Evolutionary conservation across 2,888 invertebrate genomes (phyloP).

Genomic region (Rosalia funebris): DNA sequence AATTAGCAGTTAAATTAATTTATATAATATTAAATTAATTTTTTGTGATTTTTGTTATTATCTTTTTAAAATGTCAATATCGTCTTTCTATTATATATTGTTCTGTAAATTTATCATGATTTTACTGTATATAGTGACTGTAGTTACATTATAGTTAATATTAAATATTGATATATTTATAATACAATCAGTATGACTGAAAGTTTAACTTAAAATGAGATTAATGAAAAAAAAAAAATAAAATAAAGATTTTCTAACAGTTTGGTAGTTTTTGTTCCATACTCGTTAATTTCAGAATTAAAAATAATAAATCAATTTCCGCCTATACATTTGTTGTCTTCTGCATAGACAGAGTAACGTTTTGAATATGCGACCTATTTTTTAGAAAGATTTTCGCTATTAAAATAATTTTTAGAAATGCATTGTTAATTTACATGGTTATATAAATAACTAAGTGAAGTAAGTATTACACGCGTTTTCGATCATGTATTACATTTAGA

Average conservation of each 20-base stretch:
- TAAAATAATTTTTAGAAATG: too few relatives aligned
- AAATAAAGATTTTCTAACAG: constrained; percentile 55
- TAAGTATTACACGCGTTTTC: too few relatives aligned
- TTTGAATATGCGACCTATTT: too few relatives aligned
- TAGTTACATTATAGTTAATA: constrained; percentile 60
- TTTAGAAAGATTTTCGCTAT: too few relatives aligned
- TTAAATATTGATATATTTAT: constrained; percentile 65
- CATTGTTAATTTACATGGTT: too few relatives aligned
- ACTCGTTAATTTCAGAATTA: too few relatives aligned
- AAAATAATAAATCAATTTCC: too few relatives aligned
- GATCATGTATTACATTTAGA: too few relatives aligned
- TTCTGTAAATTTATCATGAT: constrained; percentile 57
- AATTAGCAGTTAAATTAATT: constrained; percentile 29
- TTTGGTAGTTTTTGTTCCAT: too few relatives aligned
- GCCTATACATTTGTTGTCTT: too few relatives aligned
- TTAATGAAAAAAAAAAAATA: constrained; percentile 47
- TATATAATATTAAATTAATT: constrained; percentile 41
- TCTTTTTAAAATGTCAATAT: constrained; percentile 46
- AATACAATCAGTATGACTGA: constrained; percentile 63
- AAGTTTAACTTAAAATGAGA: constrained; percentile 57
- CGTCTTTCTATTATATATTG: constrained; percentile 46
- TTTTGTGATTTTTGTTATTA: constrained; percentile 50
- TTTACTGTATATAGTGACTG: constrained; percentile 62
- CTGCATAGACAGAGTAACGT: too few relatives aligned
- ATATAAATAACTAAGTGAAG: too few relatives aligned